Conservation (phyloP, 2,113 vertebrate genomes). For the Cheirogaleus medius region DNA sequence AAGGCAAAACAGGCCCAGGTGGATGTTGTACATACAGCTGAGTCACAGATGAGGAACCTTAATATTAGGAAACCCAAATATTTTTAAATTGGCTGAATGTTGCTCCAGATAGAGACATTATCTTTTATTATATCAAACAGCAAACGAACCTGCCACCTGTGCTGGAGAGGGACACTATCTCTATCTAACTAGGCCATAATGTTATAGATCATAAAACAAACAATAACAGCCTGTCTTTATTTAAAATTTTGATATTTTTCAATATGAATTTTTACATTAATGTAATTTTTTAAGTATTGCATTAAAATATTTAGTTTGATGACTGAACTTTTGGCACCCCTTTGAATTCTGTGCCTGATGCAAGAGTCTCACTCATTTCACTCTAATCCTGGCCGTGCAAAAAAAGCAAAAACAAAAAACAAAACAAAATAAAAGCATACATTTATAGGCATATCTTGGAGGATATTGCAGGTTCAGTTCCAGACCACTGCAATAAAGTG, state of each 20-base stretch:
- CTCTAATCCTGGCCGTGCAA: not conserved
- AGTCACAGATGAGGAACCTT: not conserved
- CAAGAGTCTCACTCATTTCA: not conserved
- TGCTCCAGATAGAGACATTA: not conserved
- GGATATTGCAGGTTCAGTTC: not conserved
- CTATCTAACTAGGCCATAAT: not conserved
- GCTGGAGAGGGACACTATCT: not conserved
- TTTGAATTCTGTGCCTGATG: not conserved
- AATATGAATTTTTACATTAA: not conserved
- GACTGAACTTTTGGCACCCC: not conserved
- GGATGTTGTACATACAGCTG: not conserved
- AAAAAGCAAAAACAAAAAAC: not conserved
- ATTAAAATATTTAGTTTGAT: slow-evolving; percentile 2
- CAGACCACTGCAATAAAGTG: not conserved
- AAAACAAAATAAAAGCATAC: not conserved
- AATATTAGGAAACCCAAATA: not conserved
- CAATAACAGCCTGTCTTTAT: not conserved
- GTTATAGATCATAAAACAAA: not conserved
- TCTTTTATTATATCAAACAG: not conserved
- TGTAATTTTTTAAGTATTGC: not conserved
- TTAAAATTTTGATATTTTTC: not conserved
- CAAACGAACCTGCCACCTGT: not conserved
- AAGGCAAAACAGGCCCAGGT: not conserved
- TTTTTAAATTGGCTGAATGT: not conserved
- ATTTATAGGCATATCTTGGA: not conserved